Evolutionary conservation across 2,888 invertebrate genomes (phyloP), one percentile per base, ranked within the genome.

Genomic region (Leucophenga montana): DNA sequence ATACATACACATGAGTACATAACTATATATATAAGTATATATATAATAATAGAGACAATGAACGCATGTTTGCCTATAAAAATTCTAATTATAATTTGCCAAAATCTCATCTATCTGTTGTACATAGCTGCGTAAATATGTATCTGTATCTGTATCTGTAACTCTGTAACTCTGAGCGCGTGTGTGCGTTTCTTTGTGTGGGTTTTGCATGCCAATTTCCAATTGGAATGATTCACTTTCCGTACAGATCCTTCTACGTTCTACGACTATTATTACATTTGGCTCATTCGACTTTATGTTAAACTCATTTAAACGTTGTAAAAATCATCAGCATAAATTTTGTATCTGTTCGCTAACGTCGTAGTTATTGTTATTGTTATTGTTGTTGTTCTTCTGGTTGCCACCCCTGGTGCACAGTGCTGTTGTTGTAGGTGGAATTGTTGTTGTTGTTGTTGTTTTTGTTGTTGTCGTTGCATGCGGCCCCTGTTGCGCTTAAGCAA

Each of bases 71-170:
- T 84, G 81, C 78, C 85, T 77, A 84, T 84, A 82, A 85, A 81
- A 85, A 85, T 85, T 85, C 83, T 82, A 82, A 82, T 82, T 82
- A 82, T 82, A 82, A 84, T 82, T 82, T 85, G 84, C 80, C 76
- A 82, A 82, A 31, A 64, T 48, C 61, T 61, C 61, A 84, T 80
- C 54, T 83, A 73, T 39, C 69, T 75, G 78, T 82, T 75, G n/a
- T n/a, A n/a, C n/a, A n/a, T 75, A 71, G 20, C 53, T 68, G 22
- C 27, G 54, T 8, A 31, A 14, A 5, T 50, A 27, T 39, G 39
- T 16, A 39, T 61, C 3, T n/a, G n/a, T n/a, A n/a, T n/a, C n/a
- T n/a, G n/a, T n/a, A n/a, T n/a, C n/a, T n/a, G 54, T 8, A 31
- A 14, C 4, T 50, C 18, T 39, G 39, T 16, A 39, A 39, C 3